Evolutionary conservation across 2,797 vertebrate genomes (phyloP), one percentile per base, ranked within the genome.

Genomic region (Tarsius wallacei): DNA sequence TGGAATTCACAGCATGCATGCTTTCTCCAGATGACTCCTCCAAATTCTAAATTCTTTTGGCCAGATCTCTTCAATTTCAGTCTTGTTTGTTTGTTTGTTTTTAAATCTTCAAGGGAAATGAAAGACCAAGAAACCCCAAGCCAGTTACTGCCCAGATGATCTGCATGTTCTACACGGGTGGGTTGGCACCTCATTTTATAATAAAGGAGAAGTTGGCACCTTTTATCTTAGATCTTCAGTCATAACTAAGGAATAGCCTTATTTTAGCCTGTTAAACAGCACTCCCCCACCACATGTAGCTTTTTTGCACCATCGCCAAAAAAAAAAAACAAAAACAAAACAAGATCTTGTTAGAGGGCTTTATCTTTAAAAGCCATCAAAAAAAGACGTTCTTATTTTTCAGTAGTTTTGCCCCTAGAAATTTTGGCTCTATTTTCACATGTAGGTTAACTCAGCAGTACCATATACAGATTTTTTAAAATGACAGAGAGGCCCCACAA

Each of bases 321-420:
- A 94, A 57, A 12, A 49, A 42, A 82, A 57, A 17, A 80, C 57
- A 13, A 92, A 59, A 24, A 53, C 81, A n/a, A n/a, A n/a, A n/a
- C 16, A 36, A 90, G 26, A 55, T 59, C 49, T 61, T 42, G 2
- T 55, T 47, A 71, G 47, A 85, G 31, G 16, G 77, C 15, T 36
- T 85, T 55, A 64, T 71, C 63, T 90, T 90, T 73, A 82, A 94
- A 97, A 94, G 22, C 51, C 49, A 33, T 49, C 21, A 42, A n/a
- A 84, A 88, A 83, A 42, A 31, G 13, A 2, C 8, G 9, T 49
- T 80, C 14, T 93, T 94, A 47, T 90, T 89, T 93, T 71, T 96
- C 57, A 80, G 51, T 28, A 83, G n/a, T 73, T 90, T 91, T 77
- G 14, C 19, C 51, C 17, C 49, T 83, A 31, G 70, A 90, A 90